A percentile compares a stretch with the other conserved stretches of the same genome.
Conservation (phyloP, 2,888 invertebrate genomes). For the Scelioninae gen. 2 region DNA sequence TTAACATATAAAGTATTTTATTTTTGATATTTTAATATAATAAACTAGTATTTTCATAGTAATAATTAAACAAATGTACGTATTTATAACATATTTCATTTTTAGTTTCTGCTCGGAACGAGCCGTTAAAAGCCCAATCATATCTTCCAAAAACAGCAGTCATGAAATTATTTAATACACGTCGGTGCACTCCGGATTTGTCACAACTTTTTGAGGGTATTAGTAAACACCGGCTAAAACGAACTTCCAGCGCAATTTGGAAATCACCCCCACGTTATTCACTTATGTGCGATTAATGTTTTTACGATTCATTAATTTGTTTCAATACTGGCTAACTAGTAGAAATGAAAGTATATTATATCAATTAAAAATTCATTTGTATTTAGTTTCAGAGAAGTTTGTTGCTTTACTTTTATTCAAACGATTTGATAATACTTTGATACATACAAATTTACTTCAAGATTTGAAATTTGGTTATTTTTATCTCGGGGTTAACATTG, state of each 20-base stretch:
- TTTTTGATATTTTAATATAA: no score
- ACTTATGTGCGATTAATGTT: constrained; percentile 72
- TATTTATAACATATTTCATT: not conserved
- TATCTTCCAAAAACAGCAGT: constrained; percentile 74
- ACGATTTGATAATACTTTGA: not conserved
- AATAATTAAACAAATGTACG: no score
- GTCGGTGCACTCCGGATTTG: constrained; percentile 79
- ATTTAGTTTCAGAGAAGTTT: constrained; percentile 5
- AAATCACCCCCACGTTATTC: constrained; percentile 82
- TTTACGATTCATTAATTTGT: constrained; percentile 27
- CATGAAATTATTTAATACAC: constrained; percentile 78
- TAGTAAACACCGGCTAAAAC: constrained; percentile 80
- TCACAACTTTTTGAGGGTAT: constrained; percentile 82
- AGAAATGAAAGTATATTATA: no score
- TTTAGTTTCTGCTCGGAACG: constrained; percentile 69
- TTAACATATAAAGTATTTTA: no score
- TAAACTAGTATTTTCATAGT: no score
- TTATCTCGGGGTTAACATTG: not conserved
- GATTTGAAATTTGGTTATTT: not conserved
- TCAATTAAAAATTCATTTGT: not conserved
- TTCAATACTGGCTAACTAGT: constrained; percentile 6
- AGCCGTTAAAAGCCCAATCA: constrained; percentile 76
- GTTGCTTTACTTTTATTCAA: not conserved
- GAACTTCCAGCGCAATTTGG: constrained; percentile 87
- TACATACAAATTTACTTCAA: not conserved